These are phyloP conservation scores for Montipora capitata DNA, from an alignment of 92 coral and sea anemone genomes.

Conservation along the genomic window DNA sequence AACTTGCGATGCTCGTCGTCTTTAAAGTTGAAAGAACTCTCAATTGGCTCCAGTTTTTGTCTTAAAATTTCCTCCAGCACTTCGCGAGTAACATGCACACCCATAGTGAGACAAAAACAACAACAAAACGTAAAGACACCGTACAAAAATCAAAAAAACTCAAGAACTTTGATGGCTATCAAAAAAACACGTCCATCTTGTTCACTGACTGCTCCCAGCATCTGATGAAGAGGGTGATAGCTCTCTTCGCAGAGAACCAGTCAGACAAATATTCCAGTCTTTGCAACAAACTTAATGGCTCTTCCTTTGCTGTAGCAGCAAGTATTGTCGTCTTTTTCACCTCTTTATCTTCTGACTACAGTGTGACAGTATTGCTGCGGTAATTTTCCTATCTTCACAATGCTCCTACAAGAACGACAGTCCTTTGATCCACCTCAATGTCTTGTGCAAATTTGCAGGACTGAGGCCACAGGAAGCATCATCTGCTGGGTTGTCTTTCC, in stretches of 20 bases:
- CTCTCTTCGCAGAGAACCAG: conserved; percentile 21
- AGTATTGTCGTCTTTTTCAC: not conserved
- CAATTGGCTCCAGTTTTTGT: conserved; percentile 20
- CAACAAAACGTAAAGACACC: not conserved
- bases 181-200: no score
- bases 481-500: conserved; percentile 12
- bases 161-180: no score
- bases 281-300: not conserved
- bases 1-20: no score
- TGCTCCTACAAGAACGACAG: conserved; percentile 9
- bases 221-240: no score
- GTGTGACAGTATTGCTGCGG: not conserved
- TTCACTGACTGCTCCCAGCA: no score
- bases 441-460: conserved; percentile 9
- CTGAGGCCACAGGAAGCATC: conserved; percentile 6
- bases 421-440: conserved; percentile 26
- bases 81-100: conserved; percentile 17
- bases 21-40: no score
- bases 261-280: conserved; percentile 2
- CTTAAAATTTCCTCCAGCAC: not conserved
- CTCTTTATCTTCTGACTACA: conserved; percentile 7
- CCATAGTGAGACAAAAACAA: not conserved
- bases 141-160: no score
- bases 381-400: not conserved
- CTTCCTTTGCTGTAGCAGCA: conserved; percentile 5